Evolutionary conservation across 2,797 vertebrate species (phyloP).

Genomic region (Sebastes taczanowskii): DNA sequence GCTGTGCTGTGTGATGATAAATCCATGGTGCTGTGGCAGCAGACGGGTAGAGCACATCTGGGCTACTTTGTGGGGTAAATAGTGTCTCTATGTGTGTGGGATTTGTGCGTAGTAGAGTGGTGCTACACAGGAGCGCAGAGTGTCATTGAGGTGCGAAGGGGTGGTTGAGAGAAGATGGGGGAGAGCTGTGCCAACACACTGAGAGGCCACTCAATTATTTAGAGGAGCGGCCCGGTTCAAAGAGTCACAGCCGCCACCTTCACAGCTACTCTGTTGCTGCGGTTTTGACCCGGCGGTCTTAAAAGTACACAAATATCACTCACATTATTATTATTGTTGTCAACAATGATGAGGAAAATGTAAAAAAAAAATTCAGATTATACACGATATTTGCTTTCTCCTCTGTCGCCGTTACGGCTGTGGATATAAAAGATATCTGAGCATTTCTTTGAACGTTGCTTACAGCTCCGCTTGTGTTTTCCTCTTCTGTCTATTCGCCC

Average conservation of each 20-base stretch:
- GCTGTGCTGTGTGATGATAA: background rate
- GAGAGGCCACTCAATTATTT: slow-evolving; percentile 73
- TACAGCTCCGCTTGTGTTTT: slow-evolving; percentile 10
- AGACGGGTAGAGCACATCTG: background rate
- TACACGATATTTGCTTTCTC: slow-evolving; percentile 60
- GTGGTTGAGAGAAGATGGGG: slow-evolving; percentile 25
- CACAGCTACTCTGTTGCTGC: slow-evolving; percentile 35
- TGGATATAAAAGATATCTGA: slow-evolving; percentile 68
- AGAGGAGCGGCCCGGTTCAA: slow-evolving; percentile 60
- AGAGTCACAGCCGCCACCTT: slow-evolving; percentile 55
- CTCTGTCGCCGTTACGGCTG: slow-evolving; percentile 27
- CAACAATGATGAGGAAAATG: slow-evolving; percentile 60
- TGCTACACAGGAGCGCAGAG: slow-evolving; percentile 36
- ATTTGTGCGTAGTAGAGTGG: slow-evolving; percentile 36
- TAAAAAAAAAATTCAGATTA: slow-evolving; percentile 42
- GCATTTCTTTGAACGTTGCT: slow-evolving; percentile 23
- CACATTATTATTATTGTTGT: slow-evolving; percentile 26
- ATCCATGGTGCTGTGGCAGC: background rate
- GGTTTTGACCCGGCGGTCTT: slow-evolving; percentile 33
- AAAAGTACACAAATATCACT: slow-evolving; percentile 52
- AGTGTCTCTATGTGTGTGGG: slow-evolving; percentile 13
- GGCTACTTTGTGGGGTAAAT: slow-evolving; percentile 42
- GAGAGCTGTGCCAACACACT: slow-evolving; percentile 60
- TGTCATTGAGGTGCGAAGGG: slow-evolving; percentile 35
- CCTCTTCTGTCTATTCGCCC: slow-evolving; percentile 7